These are phyloP conservation scores for Clupea harengus DNA, from an alignment of 2,113 vertebrate species.

Conservation along the genomic window DNA sequence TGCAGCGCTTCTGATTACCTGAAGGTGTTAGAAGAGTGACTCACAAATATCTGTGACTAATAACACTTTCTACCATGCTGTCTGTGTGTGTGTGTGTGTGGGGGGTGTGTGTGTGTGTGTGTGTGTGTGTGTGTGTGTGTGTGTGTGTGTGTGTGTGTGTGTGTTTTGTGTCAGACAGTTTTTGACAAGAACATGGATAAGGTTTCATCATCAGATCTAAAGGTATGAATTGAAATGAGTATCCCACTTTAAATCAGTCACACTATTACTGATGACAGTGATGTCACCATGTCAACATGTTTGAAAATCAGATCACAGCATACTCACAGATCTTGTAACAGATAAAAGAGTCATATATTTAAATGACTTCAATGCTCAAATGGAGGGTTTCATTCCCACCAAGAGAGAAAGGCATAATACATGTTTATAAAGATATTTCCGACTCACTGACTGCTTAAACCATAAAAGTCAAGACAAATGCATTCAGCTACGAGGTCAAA, in stretches of 20 bases:
- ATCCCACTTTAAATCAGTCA: background rate
- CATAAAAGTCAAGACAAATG: background rate
- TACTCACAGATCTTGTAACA: background rate
- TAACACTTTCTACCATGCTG: too few species aligned
- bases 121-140: background rate
- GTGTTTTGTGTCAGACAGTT: background rate
- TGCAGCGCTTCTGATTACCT: too few species aligned
- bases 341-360: background rate
- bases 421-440: background rate
- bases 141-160: background rate
- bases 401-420: background rate
- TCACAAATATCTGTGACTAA: too few species aligned
- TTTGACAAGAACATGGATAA: background rate
- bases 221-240: background rate
- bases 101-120: too few species aligned
- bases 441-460: background rate
- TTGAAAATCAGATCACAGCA: background rate
- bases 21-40: too few species aligned
- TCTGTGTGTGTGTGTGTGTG: too few species aligned
- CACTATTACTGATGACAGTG: background rate
- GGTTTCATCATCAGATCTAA: background rate
- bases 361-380: background rate
- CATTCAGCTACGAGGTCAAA: background rate
- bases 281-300: background rate
- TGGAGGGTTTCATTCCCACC: background rate